Evolutionary conservation across 1,140 invertebrate species (phyloP).

Genomic region (Diorhabda elongata): DNA sequence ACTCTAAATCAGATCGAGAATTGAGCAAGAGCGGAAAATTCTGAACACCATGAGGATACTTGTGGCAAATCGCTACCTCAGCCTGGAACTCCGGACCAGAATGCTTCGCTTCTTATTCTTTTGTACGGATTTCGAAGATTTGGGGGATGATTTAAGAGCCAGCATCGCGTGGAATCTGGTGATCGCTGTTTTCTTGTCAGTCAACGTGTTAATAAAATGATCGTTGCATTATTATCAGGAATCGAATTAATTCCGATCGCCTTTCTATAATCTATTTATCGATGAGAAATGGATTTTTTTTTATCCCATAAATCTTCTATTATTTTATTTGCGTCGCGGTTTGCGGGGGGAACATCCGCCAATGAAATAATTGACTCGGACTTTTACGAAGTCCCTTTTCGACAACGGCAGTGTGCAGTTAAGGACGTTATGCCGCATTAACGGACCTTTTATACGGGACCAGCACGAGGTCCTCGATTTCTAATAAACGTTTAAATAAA

Average conservation of each 20-base stretch:
- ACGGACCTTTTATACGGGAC: conserved; percentile 5
- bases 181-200: too few relatives aligned
- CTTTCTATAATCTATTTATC: conserved; percentile 30
- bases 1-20: too few relatives aligned
- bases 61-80: too few relatives aligned
- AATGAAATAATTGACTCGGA: conserved; percentile 6
- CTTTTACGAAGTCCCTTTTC: background rate
- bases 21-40: too few relatives aligned
- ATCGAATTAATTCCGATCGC: background rate
- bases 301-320: conserved; percentile 9
- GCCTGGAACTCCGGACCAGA: too few relatives aligned
- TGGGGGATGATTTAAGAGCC: too few relatives aligned
- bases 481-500: conserved; percentile 1
- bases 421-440: conserved; percentile 9
- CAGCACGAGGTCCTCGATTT: conserved; percentile 12
- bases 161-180: too few relatives aligned
- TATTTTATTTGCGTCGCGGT: conserved; percentile 8
- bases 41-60: too few relatives aligned
- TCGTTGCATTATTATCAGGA: background rate
- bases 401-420: background rate
- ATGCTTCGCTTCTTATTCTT: too few relatives aligned
- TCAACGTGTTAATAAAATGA: background rate
- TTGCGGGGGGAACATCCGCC: conserved; percentile 9
- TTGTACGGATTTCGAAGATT: too few relatives aligned
- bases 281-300: conserved; percentile 33